Percentiles rank a stretch among this genome's conserved stretches.
Conservation (phyloP, 2,113 vertebrate species). For the Vidua chalybeata region DNA sequence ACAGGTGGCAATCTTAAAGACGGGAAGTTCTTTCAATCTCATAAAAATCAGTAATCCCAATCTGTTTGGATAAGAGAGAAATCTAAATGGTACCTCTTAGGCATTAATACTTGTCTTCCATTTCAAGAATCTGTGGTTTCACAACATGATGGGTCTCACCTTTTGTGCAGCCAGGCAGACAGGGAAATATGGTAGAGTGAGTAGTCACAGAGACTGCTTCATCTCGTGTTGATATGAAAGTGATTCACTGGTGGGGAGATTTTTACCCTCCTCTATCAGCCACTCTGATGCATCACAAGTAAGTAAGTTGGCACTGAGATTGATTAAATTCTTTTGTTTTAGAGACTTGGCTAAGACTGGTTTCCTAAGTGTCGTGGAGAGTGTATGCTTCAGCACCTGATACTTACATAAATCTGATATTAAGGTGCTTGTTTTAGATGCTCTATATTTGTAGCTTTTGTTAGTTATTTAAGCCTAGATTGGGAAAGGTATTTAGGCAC, state of each 20-base stretch:
- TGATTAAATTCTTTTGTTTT: background rate
- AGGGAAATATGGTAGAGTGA: background rate
- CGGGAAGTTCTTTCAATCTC: background rate
- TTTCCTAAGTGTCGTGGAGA: background rate
- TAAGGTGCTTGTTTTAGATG: background rate
- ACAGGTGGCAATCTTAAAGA: background rate
- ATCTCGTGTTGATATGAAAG: background rate
- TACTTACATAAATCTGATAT: background rate
- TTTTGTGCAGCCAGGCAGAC: background rate
- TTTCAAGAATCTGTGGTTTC: background rate
- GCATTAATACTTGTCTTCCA: background rate
- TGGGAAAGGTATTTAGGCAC: background rate
- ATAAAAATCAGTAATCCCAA: background rate
- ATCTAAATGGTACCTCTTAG: background rate
- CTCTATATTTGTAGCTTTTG: background rate
- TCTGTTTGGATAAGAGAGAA: background rate
- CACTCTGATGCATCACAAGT: background rate
- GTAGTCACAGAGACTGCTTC: background rate
- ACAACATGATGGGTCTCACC: background rate
- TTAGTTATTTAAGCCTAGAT: background rate
- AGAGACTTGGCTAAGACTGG: background rate
- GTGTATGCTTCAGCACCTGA: background rate
- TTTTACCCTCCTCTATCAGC: background rate
- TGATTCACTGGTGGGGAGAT: background rate
- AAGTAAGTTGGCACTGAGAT: background rate